Percentiles rank a stretch among this genome's conserved stretches.
phyloP scores from a whole-genome alignment of 2,888 invertebrate species.

The Spisula solida region DNA sequence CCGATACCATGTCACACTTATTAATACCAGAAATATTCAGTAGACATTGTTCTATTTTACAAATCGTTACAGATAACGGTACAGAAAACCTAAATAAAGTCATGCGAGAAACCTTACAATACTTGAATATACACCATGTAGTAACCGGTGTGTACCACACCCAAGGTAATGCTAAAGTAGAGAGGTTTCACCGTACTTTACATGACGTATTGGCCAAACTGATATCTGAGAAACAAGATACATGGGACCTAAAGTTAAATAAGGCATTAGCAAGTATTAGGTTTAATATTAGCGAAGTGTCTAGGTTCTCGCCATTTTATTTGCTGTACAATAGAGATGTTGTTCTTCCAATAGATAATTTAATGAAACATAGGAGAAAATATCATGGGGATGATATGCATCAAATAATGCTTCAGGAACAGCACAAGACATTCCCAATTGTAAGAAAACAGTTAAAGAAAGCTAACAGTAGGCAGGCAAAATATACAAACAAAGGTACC shows the following conservation, averaged over 20 bases:
- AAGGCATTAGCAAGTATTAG: constrained; percentile 61
- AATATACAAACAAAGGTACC: constrained; percentile 48
- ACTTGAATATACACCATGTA: constrained; percentile 53
- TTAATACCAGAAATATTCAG: constrained; percentile 64
- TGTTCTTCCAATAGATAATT: constrained; percentile 25
- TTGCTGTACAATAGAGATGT: constrained; percentile 25
- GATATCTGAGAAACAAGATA: constrained; percentile 26
- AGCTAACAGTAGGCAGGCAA: constrained; percentile 49
- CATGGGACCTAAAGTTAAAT: constrained; percentile 62
- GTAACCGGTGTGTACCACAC: constrained; percentile 60
- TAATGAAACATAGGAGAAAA: constrained; percentile 21
- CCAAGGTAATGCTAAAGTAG: constrained; percentile 44
- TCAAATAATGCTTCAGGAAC: constrained; percentile 52
- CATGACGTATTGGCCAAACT: constrained; percentile 53
- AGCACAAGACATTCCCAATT: constrained; percentile 49
- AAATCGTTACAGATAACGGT: constrained; percentile 39
- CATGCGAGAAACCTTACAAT: background rate
- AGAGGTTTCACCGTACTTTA: constrained; percentile 54
- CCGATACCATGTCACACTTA: constrained; percentile 58
- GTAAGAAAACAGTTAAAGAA: constrained; percentile 46
- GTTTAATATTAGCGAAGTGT: constrained; percentile 45
- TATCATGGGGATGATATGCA: constrained; percentile 53
- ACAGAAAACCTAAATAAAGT: constrained; percentile 32
- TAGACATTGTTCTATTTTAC: constrained; percentile 45
- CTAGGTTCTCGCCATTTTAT: constrained; percentile 50